These are phyloP conservation scores for Gymnoscelis rufifasciata DNA, from an alignment of 2,888 invertebrate genomes.

Conservation along the genomic window DNA sequence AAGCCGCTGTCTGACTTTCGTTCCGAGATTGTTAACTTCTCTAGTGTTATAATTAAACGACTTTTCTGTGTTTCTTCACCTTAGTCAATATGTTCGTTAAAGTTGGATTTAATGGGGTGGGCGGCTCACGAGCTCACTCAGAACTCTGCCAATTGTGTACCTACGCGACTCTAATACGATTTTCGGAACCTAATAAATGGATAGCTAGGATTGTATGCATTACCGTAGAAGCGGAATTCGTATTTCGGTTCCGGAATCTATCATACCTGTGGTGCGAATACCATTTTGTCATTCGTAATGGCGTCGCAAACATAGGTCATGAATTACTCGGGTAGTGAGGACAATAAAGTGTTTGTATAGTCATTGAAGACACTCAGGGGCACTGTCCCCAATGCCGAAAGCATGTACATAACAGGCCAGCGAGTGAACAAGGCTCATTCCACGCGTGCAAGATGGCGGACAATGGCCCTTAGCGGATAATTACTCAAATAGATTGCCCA, in stretches of 20 bases:
- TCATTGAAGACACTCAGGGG: slow-evolving; percentile 56
- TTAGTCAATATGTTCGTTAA: slow-evolving; percentile 16
- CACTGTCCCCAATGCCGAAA: slow-evolving; percentile 56
- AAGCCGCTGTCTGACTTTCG: slow-evolving; percentile 73
- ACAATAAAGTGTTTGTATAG: slow-evolving; percentile 53
- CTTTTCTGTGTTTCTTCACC: slow-evolving; percentile 37
- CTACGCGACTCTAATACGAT: neutral
- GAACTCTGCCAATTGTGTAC: neutral
- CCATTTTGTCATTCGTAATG: slow-evolving; percentile 19
- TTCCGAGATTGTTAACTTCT: slow-evolving; percentile 75
- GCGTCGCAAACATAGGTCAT: slow-evolving; percentile 31
- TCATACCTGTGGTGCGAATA: neutral
- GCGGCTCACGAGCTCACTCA: neutral
- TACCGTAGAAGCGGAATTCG: neutral
- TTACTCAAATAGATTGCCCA: slow-evolving; percentile 79
- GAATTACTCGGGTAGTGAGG: slow-evolving; percentile 39
- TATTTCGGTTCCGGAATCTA: slow-evolving; percentile 3
- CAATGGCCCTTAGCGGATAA: slow-evolving; percentile 78
- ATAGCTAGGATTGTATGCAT: neutral
- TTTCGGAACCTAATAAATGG: neutral
- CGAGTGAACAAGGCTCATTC: slow-evolving; percentile 73
- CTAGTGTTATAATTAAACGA: slow-evolving; percentile 73
- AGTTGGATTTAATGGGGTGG: slow-evolving; percentile 7
- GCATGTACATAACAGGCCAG: slow-evolving; percentile 65
- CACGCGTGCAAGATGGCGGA: slow-evolving; percentile 74